These are phyloP conservation scores for Gopherus evgoodei DNA, from an alignment of 2,113 vertebrate genomes.

Conservation along the genomic window DNA sequence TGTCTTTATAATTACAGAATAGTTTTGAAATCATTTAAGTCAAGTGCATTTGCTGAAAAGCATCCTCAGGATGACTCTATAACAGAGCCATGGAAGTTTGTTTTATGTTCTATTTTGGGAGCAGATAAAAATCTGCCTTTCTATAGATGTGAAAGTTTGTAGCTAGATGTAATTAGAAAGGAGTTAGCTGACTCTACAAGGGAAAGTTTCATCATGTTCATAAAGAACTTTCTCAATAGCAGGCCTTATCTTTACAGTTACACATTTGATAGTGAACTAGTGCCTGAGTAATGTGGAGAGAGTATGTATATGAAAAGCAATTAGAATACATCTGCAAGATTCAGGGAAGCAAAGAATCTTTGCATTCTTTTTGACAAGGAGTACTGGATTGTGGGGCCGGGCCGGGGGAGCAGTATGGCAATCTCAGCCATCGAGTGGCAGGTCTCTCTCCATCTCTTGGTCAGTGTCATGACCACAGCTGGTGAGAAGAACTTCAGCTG, in stretches of 20 bases:
- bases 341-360: neutral
- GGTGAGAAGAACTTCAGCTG: neutral
- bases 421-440: neutral
- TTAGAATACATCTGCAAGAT: accelerated
- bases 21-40: constrained; percentile 50
- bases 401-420: neutral
- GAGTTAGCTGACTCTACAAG: constrained; percentile 2
- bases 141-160: constrained; percentile 20
- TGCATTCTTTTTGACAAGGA: accelerated
- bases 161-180: constrained; percentile 44
- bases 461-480: neutral
- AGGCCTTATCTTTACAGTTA: neutral
- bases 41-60: constrained; percentile 40
- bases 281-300: neutral
- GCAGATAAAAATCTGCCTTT: constrained; percentile 10
- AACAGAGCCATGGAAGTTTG: constrained; percentile 33
- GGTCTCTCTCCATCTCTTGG: neutral
- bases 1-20: constrained; percentile 59
- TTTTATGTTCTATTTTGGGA: constrained; percentile 57
- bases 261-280: neutral
- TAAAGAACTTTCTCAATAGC: neutral
- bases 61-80: neutral
- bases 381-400: neutral
- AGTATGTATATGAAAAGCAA: neutral
- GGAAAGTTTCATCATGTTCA: neutral